Evolutionary conservation across 2,113 vertebrate genomes (phyloP).

Genomic region (Campylomormyrus tamandua): DNA sequence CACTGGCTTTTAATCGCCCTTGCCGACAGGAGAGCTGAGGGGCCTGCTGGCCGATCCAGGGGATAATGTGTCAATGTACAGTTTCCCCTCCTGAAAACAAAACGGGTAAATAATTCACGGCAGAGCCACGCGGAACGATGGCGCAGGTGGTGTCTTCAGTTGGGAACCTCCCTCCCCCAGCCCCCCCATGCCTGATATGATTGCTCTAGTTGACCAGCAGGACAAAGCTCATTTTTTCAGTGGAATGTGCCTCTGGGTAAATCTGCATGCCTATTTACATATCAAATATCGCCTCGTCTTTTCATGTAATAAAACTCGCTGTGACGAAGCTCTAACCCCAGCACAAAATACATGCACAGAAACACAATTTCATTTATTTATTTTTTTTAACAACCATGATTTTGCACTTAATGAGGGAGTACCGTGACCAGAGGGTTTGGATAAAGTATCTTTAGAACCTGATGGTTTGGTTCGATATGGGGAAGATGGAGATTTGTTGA

Average conservation of each 20-base stretch:
- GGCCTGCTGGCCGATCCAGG: not conserved
- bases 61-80: not conserved
- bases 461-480: not conserved
- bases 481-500: not conserved
- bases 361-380: not conserved
- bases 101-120: not conserved
- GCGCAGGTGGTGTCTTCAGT: not conserved
- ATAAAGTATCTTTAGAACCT: not conserved
- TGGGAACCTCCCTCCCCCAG: not conserved
- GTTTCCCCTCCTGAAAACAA: not conserved
- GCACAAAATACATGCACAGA: not conserved
- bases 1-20: not conserved
- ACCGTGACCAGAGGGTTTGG: not conserved
- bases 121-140: not conserved
- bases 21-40: not conserved
- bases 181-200: not conserved
- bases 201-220: not conserved
- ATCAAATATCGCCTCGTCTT: conserved; percentile 8
- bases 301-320: not conserved
- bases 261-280: conserved; percentile 7
- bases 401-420: not conserved
- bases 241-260: not conserved
- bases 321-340: not conserved
- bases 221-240: not conserved
- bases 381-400: not conserved